phyloP scores from a whole-genome alignment of 2,888 invertebrate genomes.

The Schizaphis graminum region DNA sequence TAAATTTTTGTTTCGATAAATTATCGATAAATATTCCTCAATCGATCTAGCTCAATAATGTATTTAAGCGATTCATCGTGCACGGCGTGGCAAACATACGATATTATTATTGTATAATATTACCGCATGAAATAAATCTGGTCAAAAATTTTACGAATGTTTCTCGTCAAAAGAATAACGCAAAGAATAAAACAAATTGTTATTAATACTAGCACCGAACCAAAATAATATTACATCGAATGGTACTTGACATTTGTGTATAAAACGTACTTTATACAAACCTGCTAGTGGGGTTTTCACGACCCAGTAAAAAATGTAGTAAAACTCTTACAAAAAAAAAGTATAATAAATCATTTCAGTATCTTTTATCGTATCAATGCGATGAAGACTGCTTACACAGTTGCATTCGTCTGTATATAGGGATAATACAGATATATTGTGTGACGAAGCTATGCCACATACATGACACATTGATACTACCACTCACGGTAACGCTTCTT shows the following conservation, averaged over 20 bases:
- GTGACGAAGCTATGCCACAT: neutral
- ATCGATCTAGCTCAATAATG: neutral
- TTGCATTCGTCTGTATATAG: neutral
- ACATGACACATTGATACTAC: neutral
- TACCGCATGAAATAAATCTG: neutral
- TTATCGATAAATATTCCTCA: neutral
- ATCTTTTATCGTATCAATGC: neutral
- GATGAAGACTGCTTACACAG: neutral
- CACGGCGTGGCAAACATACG: neutral
- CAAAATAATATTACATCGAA: neutral
- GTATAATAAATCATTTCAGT: conserved; percentile 5
- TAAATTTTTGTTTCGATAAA: neutral
- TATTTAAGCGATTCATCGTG: neutral
- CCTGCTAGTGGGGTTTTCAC: neutral
- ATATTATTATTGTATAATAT: neutral
- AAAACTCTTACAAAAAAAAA: neutral
- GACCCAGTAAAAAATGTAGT: neutral
- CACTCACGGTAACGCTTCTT: neutral
- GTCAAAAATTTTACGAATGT: neutral
- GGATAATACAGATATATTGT: neutral
- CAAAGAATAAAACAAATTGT: neutral
- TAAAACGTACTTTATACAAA: neutral
- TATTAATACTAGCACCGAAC: neutral
- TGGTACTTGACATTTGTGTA: neutral
- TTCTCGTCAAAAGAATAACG: neutral